Evolutionary conservation across 2,888 invertebrate species (phyloP), one percentile per base, ranked within the genome.

Genomic region (Cataglyphis altisquamis): DNA sequence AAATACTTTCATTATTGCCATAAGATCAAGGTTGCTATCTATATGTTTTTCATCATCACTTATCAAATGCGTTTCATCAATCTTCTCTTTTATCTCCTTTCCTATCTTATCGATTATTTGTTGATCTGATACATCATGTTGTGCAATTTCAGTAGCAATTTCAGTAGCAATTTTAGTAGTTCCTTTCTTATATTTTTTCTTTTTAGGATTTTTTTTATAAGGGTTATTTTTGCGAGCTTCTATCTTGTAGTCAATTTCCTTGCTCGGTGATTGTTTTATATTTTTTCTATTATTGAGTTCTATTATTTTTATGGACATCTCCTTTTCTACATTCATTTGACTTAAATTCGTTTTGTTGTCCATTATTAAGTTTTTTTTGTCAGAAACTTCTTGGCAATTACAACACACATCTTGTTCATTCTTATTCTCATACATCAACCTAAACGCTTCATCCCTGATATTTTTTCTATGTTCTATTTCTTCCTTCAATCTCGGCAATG

Each of bases 401-500:
- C 0, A 45, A 57, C 68, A 36, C 2, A 15, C 8, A n/a, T 84
- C 57, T 18, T 80, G 60, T 2, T 55, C 15, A n/a, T 83, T 45
- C 6, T 62, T 39, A 25, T 84, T 41, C 1, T 39, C 62, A 29
- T 91, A 83, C 67, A 89, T 90, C 32, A 84, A 41, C 8, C 36
- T 75, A 4, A 80, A 83, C 0, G 86, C 88, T n/a, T 87, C 73
- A 32, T 80, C 81, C 3, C 82, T 45, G 0, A 39, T 82, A 57
- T 78, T 57, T 15, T 80, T 62, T 36, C 84, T 86, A 10, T 60
- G 77, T 36, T 85, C 68, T 0, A 48, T 77, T 12, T 89, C 82
- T 32, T 52, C 62, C 21, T 78, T 84, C 12, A 83, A 39, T 15
- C 36, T 85, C 0, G 85, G 85, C 5, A 90, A 52, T 10, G 90